phyloP scores from a whole-genome alignment of 2,113 vertebrate genomes.

The Egretta garzetta region DNA sequence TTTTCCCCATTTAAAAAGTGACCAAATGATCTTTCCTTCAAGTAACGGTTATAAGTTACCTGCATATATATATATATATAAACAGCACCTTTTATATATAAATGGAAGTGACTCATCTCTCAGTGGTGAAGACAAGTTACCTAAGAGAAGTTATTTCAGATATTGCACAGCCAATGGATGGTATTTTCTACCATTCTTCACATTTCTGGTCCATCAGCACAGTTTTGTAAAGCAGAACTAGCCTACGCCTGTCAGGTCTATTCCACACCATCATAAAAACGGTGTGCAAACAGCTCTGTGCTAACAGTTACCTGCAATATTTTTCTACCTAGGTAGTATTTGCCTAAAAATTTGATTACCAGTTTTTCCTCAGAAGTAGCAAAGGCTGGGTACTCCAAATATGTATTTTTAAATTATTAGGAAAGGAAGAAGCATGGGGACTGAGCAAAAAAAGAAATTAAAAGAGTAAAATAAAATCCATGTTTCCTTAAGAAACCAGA shows the following conservation, averaged over 20 bases:
- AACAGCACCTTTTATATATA: not conserved
- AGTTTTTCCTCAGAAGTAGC: not conserved
- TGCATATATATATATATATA: not conserved
- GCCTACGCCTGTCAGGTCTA: not conserved
- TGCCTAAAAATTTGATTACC: not conserved
- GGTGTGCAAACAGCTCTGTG: not conserved
- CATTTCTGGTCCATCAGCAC: not conserved
- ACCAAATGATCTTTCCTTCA: not conserved
- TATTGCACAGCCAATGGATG: rapidly evolving
- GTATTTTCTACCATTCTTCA: not conserved
- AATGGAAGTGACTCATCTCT: not conserved
- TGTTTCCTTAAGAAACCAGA: not conserved
- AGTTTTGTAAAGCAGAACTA: not conserved
- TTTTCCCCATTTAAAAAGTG: not conserved
- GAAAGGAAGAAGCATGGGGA: not conserved
- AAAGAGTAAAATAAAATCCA: not conserved
- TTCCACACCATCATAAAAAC: not conserved
- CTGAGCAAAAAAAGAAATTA: not conserved
- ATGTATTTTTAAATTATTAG: not conserved
- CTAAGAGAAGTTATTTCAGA: not conserved
- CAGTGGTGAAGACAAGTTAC: not conserved
- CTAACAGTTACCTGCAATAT: not conserved
- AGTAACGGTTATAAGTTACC: not conserved
- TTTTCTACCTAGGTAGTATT: not conserved
- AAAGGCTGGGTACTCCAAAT: not conserved